Conservation (phyloP, 2,113 vertebrate genomes). For the Mesoclemmys tuberculata region DNA sequence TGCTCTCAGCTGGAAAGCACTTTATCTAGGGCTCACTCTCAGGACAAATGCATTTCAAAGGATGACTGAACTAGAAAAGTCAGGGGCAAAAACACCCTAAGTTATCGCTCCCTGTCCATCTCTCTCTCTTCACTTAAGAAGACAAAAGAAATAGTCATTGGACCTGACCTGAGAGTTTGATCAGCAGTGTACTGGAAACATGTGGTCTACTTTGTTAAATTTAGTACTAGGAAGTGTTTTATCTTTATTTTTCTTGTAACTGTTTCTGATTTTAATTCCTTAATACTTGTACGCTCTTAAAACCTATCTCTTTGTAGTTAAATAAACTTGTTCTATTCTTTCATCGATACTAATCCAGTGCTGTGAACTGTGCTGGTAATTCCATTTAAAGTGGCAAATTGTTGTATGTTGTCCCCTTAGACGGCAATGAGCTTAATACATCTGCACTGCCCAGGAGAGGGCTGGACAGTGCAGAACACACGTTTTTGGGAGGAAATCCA, state of each 20-base stretch:
- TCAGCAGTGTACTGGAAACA: neutral
- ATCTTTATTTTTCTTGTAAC: neutral
- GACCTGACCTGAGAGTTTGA: no score
- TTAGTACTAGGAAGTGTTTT: neutral
- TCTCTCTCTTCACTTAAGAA: neutral
- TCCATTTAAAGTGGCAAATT: neutral
- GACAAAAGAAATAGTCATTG: neutral
- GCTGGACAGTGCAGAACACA: neutral
- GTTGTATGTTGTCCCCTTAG: neutral
- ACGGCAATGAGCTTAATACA: neutral
- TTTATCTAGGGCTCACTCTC: neutral
- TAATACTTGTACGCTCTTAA: neutral
- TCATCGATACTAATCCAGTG: neutral
- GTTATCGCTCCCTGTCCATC: neutral
- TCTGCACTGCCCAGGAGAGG: neutral
- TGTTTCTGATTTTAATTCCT: neutral
- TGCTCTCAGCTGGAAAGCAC: neutral
- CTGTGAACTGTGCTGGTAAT: neutral
- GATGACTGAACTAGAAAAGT: neutral
- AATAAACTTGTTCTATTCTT: neutral
- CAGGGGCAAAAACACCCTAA: neutral
- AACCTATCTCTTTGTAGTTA: neutral
- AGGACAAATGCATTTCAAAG: neutral
- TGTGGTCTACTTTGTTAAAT: neutral
- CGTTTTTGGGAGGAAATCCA: neutral